phyloP scores from a whole-genome alignment of 2,113 vertebrate genomes.

The Ursus arctos region DNA sequence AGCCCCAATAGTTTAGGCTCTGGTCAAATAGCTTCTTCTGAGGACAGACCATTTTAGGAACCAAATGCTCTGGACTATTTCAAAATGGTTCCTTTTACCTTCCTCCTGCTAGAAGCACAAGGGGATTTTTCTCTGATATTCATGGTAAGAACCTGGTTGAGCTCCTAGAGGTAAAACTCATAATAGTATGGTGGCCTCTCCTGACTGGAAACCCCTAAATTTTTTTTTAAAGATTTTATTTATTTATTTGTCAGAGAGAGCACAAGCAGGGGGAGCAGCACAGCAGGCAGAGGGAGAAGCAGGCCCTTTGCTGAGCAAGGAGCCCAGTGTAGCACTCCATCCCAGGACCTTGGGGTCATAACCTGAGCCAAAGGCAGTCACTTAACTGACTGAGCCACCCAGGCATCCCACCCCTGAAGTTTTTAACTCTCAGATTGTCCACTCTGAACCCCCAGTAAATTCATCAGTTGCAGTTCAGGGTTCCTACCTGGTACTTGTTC shows the following conservation, averaged over 20 bases:
- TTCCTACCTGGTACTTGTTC: neutral
- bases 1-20: neutral
- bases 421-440: neutral
- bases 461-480: neutral
- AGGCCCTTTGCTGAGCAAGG: neutral
- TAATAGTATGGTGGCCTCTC: neutral
- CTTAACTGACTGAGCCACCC: neutral
- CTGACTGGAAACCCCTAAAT: neutral
- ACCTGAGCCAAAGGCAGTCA: neutral
- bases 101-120: neutral
- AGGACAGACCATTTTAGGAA: neutral
- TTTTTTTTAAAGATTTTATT: neutral
- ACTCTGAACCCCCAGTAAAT: neutral
- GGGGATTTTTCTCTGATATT: neutral
- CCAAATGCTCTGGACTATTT: neutral
- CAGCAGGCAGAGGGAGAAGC: neutral
- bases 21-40: neutral
- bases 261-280: neutral
- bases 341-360: neutral
- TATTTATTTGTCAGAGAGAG: neutral
- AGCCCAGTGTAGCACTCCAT: neutral
- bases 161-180: neutral
- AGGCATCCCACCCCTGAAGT: neutral
- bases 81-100: neutral
- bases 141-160: neutral